Base-by-base conservation (phyloP, 2,797 vertebrate species). In the Crax fasciolata region DNA sequence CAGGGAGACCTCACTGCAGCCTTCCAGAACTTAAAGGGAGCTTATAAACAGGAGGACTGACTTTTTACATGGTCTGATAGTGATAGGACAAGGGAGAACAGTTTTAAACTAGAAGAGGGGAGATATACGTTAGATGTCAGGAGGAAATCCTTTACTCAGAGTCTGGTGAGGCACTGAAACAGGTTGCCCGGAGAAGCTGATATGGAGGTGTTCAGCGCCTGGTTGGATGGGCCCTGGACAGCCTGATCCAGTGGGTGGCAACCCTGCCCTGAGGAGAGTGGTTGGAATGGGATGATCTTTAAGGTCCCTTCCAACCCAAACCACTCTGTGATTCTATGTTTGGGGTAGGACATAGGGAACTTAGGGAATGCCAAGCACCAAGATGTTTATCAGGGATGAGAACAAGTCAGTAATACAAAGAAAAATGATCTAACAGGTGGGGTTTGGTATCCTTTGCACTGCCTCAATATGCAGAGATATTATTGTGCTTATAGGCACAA, bases 401-500 rank as follows among this genome's bases (percentile, higher is more conserved):
- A 72, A 89, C 38, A 59, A 25, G 27, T 13, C 85, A 76, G 15
- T 19, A 72, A 83, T 28, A 38, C 14, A 41, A 89, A 92, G n/a
- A 28, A 35, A 87, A 75, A 89, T 84, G 41, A 66, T 25, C 35
- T 57, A 70, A 48, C 35, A 76, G 68, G 66, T n/a, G 71, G 17
- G 38, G 20, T 72, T 87, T 5, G 3, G 32, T 84, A 84, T 73
- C 73, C 28, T 72, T 66, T 74, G 55, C 43, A 35, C 51, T 74
- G 38, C 52, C 35, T 75, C 79, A 55, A 24, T 52, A 87, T 52
- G 62, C 71, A 59, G 80, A 77, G 52, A 92, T 30, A 77, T 77
- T 73, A 89, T 3, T 70, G 65, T 11, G 1, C 94, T 94, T 90
- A 73, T 38, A 78, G 68, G 61, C 49, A 83, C 38, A 94, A 91